phyloP scores from a whole-genome alignment of 2,888 invertebrate genomes.

The Tenthredo notha region DNA sequence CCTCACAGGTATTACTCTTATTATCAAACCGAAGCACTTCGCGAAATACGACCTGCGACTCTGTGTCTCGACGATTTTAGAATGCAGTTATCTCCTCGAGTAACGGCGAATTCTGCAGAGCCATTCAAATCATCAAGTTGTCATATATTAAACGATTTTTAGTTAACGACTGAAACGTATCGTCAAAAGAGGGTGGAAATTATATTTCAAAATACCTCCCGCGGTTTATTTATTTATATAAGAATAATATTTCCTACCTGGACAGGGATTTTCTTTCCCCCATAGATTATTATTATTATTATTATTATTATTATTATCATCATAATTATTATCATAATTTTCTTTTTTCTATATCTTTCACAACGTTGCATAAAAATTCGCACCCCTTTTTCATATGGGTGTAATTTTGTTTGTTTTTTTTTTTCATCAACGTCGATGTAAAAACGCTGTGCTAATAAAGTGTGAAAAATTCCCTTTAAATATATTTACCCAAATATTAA shows the following conservation, averaged over 20 bases:
- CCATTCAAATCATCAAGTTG: not conserved
- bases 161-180: not conserved
- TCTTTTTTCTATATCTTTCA: not conserved
- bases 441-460: not conserved
- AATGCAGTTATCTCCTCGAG: conserved; percentile 14
- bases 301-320: no score
- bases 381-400: not conserved
- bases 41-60: conserved; percentile 35
- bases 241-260: not conserved
- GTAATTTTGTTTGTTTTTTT: no score
- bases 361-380: not conserved
- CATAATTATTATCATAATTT: no score
- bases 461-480: not conserved
- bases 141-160: not conserved
- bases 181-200: not conserved
- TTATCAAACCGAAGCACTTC: not conserved
- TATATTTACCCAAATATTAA: not conserved
- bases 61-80: not conserved
- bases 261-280: not conserved
- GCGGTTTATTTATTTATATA: not conserved
- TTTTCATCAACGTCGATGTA: not conserved
- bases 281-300: not conserved
- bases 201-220: not conserved
- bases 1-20: conserved; percentile 29
- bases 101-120: not conserved